Base-by-base conservation (phyloP, 2,888 invertebrate genomes). In the Eurytoma californica region DNA sequence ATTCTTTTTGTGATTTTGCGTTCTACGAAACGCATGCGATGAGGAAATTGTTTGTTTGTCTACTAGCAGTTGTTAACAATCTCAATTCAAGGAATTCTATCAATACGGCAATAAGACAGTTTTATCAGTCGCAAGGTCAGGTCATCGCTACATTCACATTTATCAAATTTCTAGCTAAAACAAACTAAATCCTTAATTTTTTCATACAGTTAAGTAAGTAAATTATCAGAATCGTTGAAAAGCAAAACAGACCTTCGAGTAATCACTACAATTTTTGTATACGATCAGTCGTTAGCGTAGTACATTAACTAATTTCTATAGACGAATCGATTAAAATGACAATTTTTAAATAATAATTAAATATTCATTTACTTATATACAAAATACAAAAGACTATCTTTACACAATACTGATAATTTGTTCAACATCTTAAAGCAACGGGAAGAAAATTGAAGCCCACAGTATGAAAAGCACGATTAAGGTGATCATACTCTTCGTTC, bases 361-460 rank as follows among this genome's bases (percentile, higher is more conserved):
- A 39, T 2, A 7, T 4, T 39, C 39, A 39, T 39, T 39, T 39
- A 39, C 39, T 39, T 39, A 39, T 39, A 3, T 39, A 39, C 5
- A 39, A 39, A 39, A 39, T 39, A 39, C 39, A 39, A 39, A 39
- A 1, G 39, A 39, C 39, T 0, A 39, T 7, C 0, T 7, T 39
- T 39, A 7, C 39, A 7, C 3, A 39, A 4, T 39, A 7, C 39
- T 0, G 5, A 3, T 39, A 39, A 39, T 39, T 39, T 39, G 39
- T 39, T 7, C 39, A 39, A 7, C 39, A 39, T 7, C 39, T 39
- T 39, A 39, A 39, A 39, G 39, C 3, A 63, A 80, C 5, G 92
- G 91, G 79, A 92, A 92, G 84, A 90, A 92, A n/a, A 92, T 86
- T 39, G 88, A 86, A 4, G 91, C 91, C 92, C 92, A 92, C 20